A percentile compares a stretch with the other conserved stretches of the same genome.
Conservation (phyloP, 2,797 vertebrate species). For the Gouania willdenowi region DNA sequence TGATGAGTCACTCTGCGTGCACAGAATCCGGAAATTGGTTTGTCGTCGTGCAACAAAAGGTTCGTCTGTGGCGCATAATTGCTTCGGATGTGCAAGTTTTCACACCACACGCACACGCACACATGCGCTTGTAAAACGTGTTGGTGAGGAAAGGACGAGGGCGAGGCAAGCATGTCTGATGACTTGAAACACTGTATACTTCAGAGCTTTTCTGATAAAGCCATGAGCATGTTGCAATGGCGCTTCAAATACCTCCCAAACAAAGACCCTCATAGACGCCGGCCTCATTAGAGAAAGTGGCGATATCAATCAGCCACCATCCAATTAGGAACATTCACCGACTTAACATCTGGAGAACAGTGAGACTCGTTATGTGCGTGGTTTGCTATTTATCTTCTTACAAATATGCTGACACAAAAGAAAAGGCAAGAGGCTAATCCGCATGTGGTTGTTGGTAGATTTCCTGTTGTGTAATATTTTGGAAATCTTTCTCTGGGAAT, state of each 20-base stretch:
- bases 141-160: conserved; percentile 9
- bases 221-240: conserved; percentile 23
- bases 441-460: conserved; percentile 6
- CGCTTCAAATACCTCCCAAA: conserved; percentile 29
- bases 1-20: conserved; percentile 56
- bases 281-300: conserved; percentile 9
- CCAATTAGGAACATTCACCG: conserved; percentile 31
- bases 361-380: conserved; percentile 1
- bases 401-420: conserved; percentile 20
- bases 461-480: conserved; percentile 8
- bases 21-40: conserved; percentile 69
- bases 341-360: conserved; percentile 25
- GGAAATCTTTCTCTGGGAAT: conserved; percentile 8
- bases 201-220: conserved; percentile 41
- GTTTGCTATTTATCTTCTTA: conserved; percentile 5
- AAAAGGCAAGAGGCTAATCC: conserved; percentile 6
- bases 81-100: conserved; percentile 47
- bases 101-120: conserved; percentile 5
- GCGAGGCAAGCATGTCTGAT: conserved; percentile 22
- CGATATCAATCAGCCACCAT: conserved; percentile 40
- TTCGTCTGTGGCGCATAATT: conserved; percentile 42
- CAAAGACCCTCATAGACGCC: conserved; percentile 27
- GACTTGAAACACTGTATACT: conserved; percentile 41
- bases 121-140: conserved; percentile 4
- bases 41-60: conserved; percentile 61